Evolutionary conservation across 2,888 invertebrate species (phyloP).

Genomic region (Drosophila cognata): DNA sequence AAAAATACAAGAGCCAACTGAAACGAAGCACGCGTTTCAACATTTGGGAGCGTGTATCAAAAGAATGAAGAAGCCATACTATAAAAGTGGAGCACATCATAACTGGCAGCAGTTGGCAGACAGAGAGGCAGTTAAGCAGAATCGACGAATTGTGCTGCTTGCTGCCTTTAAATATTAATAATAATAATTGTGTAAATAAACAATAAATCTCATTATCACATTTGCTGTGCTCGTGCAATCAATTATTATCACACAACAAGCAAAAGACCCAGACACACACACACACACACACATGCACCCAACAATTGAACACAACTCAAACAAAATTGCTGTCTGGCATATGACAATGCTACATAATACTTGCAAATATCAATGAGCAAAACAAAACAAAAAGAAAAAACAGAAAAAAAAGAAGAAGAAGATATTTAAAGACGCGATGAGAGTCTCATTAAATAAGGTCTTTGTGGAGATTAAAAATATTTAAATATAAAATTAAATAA

Average conservation of each 20-base stretch:
- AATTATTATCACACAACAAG: constrained; percentile 68
- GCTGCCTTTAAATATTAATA: constrained; percentile 42
- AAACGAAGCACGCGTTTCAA: constrained; percentile 36
- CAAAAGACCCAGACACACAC: constrained; percentile 6
- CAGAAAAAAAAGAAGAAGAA: constrained; percentile 7
- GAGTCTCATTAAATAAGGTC: neutral
- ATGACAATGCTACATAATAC: constrained; percentile 13
- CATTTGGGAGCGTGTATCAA: constrained; percentile 12
- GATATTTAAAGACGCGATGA: neutral
- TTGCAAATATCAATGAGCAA: constrained; percentile 40
- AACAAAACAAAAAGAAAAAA: constrained; percentile 20
- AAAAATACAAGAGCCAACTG: neutral
- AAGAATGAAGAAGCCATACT: neutral
- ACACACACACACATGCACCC: neutral
- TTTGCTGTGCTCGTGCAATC: constrained; percentile 70
- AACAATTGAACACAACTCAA: neutral
- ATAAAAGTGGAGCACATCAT: constrained; percentile 33
- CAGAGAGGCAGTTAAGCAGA: constrained; percentile 32
- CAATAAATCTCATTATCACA: constrained; percentile 78
- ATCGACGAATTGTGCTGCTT: constrained; percentile 16
- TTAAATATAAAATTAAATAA: too few species aligned
- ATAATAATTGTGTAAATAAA: constrained; percentile 71
- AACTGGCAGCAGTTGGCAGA: constrained; percentile 25
- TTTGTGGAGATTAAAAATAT: neutral
- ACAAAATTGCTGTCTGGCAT: constrained; percentile 28